phyloP scores from a whole-genome alignment of 2,113 vertebrate genomes.

The Alces alces region DNA sequence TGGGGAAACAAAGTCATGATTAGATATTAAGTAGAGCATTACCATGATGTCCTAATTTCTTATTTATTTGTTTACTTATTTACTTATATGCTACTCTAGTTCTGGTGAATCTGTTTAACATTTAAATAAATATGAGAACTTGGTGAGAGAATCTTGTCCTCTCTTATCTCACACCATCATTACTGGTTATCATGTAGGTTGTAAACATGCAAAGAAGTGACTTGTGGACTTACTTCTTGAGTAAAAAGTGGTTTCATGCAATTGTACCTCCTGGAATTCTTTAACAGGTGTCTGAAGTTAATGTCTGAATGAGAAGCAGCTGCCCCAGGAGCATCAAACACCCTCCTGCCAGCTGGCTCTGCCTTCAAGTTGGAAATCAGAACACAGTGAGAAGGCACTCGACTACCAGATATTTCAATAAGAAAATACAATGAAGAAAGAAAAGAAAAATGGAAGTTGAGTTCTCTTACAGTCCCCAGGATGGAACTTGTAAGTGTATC shows the following conservation, averaged over 20 bases:
- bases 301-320: not conserved
- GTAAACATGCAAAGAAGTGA: not conserved
- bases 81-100: not conserved
- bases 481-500: not conserved
- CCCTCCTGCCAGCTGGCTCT: not conserved
- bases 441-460: not conserved
- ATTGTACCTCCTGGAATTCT: not conserved
- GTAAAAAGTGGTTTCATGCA: not conserved
- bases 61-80: not conserved
- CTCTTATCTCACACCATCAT: not conserved
- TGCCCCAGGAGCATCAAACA: accelerated
- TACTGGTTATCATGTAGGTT: not conserved
- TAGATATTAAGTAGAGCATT: not conserved
- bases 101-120: not conserved
- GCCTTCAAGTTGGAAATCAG: not conserved
- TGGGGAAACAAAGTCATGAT: not conserved
- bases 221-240: not conserved
- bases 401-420: not conserved
- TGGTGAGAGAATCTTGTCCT: not conserved
- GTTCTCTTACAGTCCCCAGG: not conserved
- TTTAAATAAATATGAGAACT: not conserved
- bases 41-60: not conserved
- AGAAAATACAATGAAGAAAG: not conserved
- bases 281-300: not conserved
- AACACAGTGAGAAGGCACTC: not conserved